Evolutionary conservation across 2,888 invertebrate species (phyloP), one percentile per base, ranked within the genome.

Genomic region (Odontocerum albicorne): DNA sequence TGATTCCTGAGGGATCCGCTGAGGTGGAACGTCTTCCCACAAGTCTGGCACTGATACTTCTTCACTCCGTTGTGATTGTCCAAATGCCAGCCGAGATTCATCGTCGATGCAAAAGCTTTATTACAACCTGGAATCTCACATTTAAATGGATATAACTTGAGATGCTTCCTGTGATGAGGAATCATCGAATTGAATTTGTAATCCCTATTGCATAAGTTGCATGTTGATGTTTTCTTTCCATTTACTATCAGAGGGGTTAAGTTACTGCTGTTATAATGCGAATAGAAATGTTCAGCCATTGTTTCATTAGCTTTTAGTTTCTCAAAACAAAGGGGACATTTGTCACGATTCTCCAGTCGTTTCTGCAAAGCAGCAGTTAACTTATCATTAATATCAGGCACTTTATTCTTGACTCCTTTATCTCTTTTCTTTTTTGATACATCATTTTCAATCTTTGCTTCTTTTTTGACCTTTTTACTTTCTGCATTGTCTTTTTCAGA

Each of bases 21-120:
- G n/a, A 60, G 40, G 8, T 49, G 42, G 32, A 60, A 60, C 3
- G 60, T 60, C 40, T 60, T 60, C n/a, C 60, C 60, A 16, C 60
- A 60, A 3, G 57, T 51, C 40, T 60, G 39, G 17, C 60, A 60
- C 43, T 60, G 60, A 16, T 57, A 60, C 20, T 60, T 60, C 39
- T 57, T 57, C 17, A 57, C 50, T 4, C 60, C 60, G 2, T 38
- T 46, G 20, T 60, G 60, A 7, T 50, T 38, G 20, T 53, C 51
- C 6, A 43, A 16, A 33, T 60, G 60, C 21, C 44, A 27, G 4
- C 54, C 43, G 20, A 60, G 47, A 32, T 57, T 54, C 47, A 56
- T 49, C 3, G 60, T 39, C 7, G 60, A 51, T 16, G 52, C 44
- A 17, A 57, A 60, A 1, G 44, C 51, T 27, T 60, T 45, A 27